Base-by-base conservation (phyloP, 2,797 vertebrate species). In the Staurois parvus region DNA sequence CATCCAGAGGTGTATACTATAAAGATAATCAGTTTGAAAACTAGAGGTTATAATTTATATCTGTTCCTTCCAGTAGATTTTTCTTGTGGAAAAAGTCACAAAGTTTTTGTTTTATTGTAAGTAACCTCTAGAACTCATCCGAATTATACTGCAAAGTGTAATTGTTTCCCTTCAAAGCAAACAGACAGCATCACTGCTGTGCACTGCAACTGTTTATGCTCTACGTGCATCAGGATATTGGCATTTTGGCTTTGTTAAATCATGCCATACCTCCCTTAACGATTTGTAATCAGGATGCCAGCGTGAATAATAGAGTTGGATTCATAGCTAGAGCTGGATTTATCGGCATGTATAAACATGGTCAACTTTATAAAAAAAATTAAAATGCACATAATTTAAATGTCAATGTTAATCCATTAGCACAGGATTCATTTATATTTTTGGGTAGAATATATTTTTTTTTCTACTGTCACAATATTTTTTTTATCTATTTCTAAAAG, bases 141-240 rank as follows among this genome's bases (percentile, higher is more conserved):
- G 48, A 24, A 52, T 52, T 67, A 80, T 29, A 13, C 13, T 52
- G 9, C 45, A 81, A 34, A 80, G 66, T 15, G 56, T 21, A 56
- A 34, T 80, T 59, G 67, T 34, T 69, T 80, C 30, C 13, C 48
- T 52, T 45, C 30, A 69, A 72, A 59, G 48, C 68, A 48, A 59
- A 13, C 70, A 81, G 48, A 56, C 30, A 59, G 11, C 37, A 34
- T 80, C 67, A 26, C 78, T 40, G 79, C 48, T 56, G 80, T n/a
- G 70, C n/a, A 42, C 26, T 66, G 70, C 34, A 82, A 74, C 13
- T 74, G 80, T 82, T 66, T 74, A 45, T 72, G 74, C 62, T 83
- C 26, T 42, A 67, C 67, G 37, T 83, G 72, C 59, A 75, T 48
- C 11, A 68, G 59, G 28, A 76, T 52, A 83, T 75, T 52, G 56